Conservation (phyloP, 2,113 vertebrate genomes). For the Laticauda laticaudata region DNA sequence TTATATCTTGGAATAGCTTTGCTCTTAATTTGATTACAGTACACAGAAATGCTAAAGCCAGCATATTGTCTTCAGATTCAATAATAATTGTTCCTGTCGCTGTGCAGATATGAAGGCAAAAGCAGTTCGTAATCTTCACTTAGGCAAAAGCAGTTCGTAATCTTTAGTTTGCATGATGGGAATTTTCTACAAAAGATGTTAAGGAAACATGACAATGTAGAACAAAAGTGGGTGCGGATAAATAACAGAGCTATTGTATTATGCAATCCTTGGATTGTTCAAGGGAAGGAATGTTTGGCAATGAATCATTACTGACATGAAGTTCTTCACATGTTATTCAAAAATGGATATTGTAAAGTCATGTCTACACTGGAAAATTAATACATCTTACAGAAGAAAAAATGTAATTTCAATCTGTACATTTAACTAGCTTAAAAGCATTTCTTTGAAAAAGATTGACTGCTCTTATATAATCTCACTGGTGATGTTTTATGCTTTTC, state of each 20-base stretch:
- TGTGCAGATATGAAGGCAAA: neutral
- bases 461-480: slow-evolving; percentile 62
- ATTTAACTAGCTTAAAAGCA: slow-evolving; percentile 69
- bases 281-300: slow-evolving; percentile 24
- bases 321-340: slow-evolving; percentile 23
- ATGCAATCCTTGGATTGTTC: slow-evolving; percentile 10
- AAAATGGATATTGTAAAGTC: slow-evolving; percentile 57
- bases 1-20: neutral
- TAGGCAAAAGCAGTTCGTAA: neutral
- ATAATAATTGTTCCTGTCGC: neutral
- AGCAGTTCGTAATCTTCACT: neutral
- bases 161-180: neutral
- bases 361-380: slow-evolving; percentile 49
- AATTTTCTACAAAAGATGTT: slow-evolving; percentile 27
- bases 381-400: slow-evolving; percentile 63
- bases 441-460: slow-evolving; percentile 63
- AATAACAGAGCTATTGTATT: slow-evolving; percentile 36
- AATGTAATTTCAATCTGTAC: slow-evolving; percentile 52
- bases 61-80: neutral
- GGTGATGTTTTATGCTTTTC: slow-evolving; percentile 50
- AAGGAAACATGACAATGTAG: slow-evolving; percentile 14
- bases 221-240: neutral
- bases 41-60: slow-evolving; percentile 19
- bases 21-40: neutral
- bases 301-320: slow-evolving; percentile 44